Evolutionary conservation across 2,797 vertebrate species (phyloP).

Genomic region (Clarias pachynema): DNA sequence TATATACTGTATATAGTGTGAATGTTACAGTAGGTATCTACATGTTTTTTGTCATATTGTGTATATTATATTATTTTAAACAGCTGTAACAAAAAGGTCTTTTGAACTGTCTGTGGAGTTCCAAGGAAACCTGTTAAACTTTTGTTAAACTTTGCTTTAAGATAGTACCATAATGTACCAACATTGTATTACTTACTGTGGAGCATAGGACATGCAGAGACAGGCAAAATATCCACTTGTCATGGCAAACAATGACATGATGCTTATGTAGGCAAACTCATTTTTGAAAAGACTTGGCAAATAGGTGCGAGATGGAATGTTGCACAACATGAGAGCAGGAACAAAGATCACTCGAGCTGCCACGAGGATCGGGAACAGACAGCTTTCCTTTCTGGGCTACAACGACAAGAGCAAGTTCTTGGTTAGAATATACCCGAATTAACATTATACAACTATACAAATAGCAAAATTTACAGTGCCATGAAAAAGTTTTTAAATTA

Average conservation of each 20-base stretch:
- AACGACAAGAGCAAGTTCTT: not conserved
- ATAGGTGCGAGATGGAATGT: slow-evolving; percentile 73
- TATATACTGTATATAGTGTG: too few relatives aligned
- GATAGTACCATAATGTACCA: not conserved
- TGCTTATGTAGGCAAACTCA: slow-evolving; percentile 82
- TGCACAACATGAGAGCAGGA: slow-evolving; percentile 90
- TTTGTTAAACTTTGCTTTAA: not conserved
- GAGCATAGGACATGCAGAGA: slow-evolving; percentile 92
- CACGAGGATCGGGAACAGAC: slow-evolving; percentile 61
- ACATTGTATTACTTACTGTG: slow-evolving; percentile 79
- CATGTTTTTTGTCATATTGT: not conserved
- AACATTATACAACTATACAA: not conserved
- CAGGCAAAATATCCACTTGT: slow-evolving; percentile 91
- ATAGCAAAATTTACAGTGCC: too few relatives aligned
- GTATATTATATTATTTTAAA: not conserved
- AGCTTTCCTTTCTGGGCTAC: slow-evolving; percentile 50
- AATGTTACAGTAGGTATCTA: not conserved
- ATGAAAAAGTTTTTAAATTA: too few relatives aligned
- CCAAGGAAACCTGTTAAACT: not conserved
- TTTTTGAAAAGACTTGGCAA: slow-evolving; percentile 80
- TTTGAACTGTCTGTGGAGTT: not conserved
- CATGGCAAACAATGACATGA: slow-evolving; percentile 87
- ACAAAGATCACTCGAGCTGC: slow-evolving; percentile 78
- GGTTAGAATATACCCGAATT: not conserved
- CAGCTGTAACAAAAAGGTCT: not conserved